Conservation (phyloP, 2,888 invertebrate genomes). For the Luperina nickerlii region DNA sequence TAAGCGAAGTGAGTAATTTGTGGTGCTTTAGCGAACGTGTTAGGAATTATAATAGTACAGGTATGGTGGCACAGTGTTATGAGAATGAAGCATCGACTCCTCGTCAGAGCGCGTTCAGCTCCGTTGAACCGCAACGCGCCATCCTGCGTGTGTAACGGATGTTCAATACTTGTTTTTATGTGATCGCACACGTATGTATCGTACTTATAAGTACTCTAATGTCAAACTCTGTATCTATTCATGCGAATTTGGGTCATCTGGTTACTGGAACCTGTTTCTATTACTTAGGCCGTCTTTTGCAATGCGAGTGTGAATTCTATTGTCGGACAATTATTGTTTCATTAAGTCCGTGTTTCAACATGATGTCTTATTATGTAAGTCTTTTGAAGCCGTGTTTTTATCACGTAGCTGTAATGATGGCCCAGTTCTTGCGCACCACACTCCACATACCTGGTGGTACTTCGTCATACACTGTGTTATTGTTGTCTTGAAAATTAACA, state of each 20-base stretch:
- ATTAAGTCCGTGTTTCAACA: slow-evolving; percentile 63
- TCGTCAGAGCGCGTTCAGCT: slow-evolving; percentile 85
- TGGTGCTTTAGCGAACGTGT: slow-evolving; percentile 77
- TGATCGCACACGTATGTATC: slow-evolving; percentile 65
- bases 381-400: slow-evolving; percentile 48
- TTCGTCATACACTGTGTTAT: slow-evolving; percentile 12
- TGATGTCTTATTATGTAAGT: slow-evolving; percentile 68
- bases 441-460: slow-evolving; percentile 17
- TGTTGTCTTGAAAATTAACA: slow-evolving; percentile 24
- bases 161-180: slow-evolving; percentile 79
- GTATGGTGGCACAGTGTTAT: slow-evolving; percentile 66
- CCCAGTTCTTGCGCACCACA: slow-evolving; percentile 40
- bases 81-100: slow-evolving; percentile 73
- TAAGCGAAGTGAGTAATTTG: slow-evolving; percentile 79
- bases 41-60: slow-evolving; percentile 63
- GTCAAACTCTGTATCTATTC: slow-evolving; percentile 63
- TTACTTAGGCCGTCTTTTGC: slow-evolving; percentile 69
- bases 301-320: slow-evolving; percentile 80
- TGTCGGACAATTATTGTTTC: slow-evolving; percentile 72
- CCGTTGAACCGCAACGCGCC: slow-evolving; percentile 86
- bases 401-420: slow-evolving; percentile 38
- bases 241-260: slow-evolving; percentile 74
- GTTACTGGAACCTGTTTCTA: slow-evolving; percentile 72
- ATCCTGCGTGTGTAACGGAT: slow-evolving; percentile 87
- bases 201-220: slow-evolving; percentile 63